Base-by-base conservation (phyloP, 2,113 vertebrate genomes). In the Echinops telfairi region DNA sequence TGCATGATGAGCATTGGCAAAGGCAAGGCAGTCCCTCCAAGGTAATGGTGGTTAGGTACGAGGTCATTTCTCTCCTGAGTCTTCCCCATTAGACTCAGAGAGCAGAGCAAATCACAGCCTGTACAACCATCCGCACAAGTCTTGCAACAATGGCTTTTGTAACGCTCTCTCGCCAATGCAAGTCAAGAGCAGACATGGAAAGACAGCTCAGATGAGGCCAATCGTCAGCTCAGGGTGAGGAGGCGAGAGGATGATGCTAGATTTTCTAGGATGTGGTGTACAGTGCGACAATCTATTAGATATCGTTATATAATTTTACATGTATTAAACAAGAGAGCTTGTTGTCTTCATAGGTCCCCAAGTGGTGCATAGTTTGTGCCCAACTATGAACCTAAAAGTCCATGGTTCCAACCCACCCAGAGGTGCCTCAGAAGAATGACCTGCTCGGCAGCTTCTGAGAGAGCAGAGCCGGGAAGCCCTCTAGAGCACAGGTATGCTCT, bases 281-380 rank as follows among this genome's bases (percentile, higher is more conserved):
- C 23, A 81, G 12, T 38, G 81, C 66, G 29, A 79, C 47, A 86
- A 81, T 91, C 53, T 31, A 78, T 68, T 86, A 87, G 80, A 77
- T 92, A 66, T 14, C 40, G 58, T 8, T 10, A 53, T 53, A 29
- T 3, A 89, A 75, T 36, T 77, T 91, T 80, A n/a, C 58, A 81
- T 79, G 91, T 91, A n/a, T 58, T 89, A 40, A 89, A 47, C 77
- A 40, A 80, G 87, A 87, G 38, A 88, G 27, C 11, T 12, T 58
- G 70, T 33, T 86, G 23, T 62, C 23, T 78, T 47, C 53, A 47
- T 20, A 38, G 71, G 31, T n/a, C 68, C 68, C 31, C n/a, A 16
- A 16, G 23, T 68, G 10, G 11, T 31, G 17, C 29, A 68, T 31
- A 31, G 9, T 68, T 31, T 68, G 10, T 68, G 66, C 66, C 31